Percentiles rank a stretch among this genome's conserved stretches.
These are phyloP conservation scores for Amitus sp. DNA, from an alignment of 2,888 invertebrate species.

Conservation along the genomic window DNA sequence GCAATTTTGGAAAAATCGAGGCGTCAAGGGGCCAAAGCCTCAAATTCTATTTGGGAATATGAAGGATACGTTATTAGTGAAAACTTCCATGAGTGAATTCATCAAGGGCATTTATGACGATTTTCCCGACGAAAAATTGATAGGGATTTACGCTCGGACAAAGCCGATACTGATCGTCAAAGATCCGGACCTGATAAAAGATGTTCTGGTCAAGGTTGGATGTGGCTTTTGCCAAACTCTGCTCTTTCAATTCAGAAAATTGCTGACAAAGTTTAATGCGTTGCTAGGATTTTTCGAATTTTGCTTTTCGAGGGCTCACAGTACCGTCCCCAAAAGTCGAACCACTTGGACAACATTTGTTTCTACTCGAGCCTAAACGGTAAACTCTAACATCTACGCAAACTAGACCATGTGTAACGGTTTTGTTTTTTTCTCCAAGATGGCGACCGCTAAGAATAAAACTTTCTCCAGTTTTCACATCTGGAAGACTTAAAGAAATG, in stretches of 20 bases:
- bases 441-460: slow-evolving; percentile 68
- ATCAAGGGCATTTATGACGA: slow-evolving; percentile 20
- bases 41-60: slow-evolving; percentile 58
- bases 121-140: slow-evolving; percentile 30
- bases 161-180: slow-evolving; percentile 60
- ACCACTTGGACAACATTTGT: slow-evolving; percentile 64
- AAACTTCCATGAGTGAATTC: slow-evolving; percentile 4
- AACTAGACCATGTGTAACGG: too few species aligned
- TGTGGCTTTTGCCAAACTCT: too few species aligned
- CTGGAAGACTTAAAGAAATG: slow-evolving; percentile 67
- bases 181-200: slow-evolving; percentile 59
- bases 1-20: slow-evolving; percentile 61
- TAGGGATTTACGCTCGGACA: slow-evolving; percentile 62
- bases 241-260: too few species aligned
- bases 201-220: slow-evolving; percentile 62
- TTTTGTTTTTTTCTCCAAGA: too few species aligned
- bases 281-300: slow-evolving; percentile 62
- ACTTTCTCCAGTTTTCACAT: slow-evolving; percentile 67
- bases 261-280: too few species aligned
- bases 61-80: slow-evolving; percentile 40
- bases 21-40: slow-evolving; percentile 61
- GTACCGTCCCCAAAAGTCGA: slow-evolving; percentile 64
- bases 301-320: slow-evolving; percentile 53
- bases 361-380: slow-evolving; percentile 64
- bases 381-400: too few species aligned